Base-by-base conservation (phyloP, 2,888 invertebrate species). In the Melolontha melolontha region DNA sequence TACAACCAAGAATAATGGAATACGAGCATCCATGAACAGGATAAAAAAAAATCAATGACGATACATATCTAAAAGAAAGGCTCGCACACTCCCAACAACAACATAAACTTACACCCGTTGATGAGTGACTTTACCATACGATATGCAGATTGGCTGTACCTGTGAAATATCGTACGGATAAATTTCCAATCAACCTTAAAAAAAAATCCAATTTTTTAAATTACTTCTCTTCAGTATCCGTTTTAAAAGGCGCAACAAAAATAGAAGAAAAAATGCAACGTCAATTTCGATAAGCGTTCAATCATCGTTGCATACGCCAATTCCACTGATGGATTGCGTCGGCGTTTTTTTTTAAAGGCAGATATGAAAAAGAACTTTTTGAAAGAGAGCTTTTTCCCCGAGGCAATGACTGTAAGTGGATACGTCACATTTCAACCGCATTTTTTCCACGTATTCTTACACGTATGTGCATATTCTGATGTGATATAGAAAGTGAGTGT, bases 381-480 rank as follows among this genome's bases (percentile, higher is more conserved):
- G 40, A 40, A 16, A 54, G 54, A 54, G 39, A 54, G 47, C 47
- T 47, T 59, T 57, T 59, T 59, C 59, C 59, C 59, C 41, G 41
- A 59, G 59, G 59, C 59, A 59, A 29, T 44, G 59, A 17, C 29
- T n/a, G 59, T 59, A 59, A 59, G 59, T 59, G 59, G 59, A 59
- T 59, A 44, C 59, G 59, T 59, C 59, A 47, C 55, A 40, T 55
- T 55, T 55, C 41, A 40, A 55, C 41, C 55, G 34, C 55, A 16
- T 22, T 27, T 51, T 22, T 55, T 55, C 40, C 16, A 40, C n/a
- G 55, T 34, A 34, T 34, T 34, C 10, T 22, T 22, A 4, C 22
- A 22, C 4, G 4, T 4, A 22, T 34, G 10, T 34, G 1, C 10
- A 34, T 34, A 8, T 34, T 34, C 34, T 34, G 34, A 10, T 34